These are phyloP conservation scores for Aphidius gifuensis DNA, from an alignment of 1,140 invertebrate genomes.

Conservation along the genomic window DNA sequence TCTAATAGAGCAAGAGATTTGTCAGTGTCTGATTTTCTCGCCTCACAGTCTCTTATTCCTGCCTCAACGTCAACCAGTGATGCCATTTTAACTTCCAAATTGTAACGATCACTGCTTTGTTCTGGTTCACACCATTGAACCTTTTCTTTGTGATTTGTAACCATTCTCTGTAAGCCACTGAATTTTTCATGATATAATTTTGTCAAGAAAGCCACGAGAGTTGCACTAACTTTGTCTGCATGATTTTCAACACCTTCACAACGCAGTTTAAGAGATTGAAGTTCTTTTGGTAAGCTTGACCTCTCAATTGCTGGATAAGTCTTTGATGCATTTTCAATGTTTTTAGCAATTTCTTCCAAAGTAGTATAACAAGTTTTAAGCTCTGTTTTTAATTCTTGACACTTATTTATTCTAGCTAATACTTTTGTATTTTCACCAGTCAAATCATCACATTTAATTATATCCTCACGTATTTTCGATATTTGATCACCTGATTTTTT, in stretches of 20 bases:
- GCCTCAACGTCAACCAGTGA: slow-evolving; percentile 75
- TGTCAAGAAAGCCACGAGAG: slow-evolving; percentile 76
- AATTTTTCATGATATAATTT: slow-evolving; percentile 87
- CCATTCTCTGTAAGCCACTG: slow-evolving; percentile 72
- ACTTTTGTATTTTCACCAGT: slow-evolving; percentile 84
- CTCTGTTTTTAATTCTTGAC: slow-evolving; percentile 68
- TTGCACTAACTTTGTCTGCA: slow-evolving; percentile 77
- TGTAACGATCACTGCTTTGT: slow-evolving; percentile 82
- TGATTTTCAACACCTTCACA: slow-evolving; percentile 71
- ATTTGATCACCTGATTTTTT: slow-evolving; percentile 69
- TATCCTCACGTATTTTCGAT: slow-evolving; percentile 75
- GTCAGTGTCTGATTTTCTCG: slow-evolving; percentile 64
- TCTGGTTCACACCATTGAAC: slow-evolving; percentile 89
- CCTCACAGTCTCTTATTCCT: slow-evolving; percentile 67
- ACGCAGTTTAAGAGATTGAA: slow-evolving; percentile 73
- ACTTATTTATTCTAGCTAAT: slow-evolving; percentile 71
- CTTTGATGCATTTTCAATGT: slow-evolving; percentile 57
- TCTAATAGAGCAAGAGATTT: slow-evolving; percentile 66
- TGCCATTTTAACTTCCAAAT: slow-evolving; percentile 85
- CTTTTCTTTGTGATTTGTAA: slow-evolving; percentile 81
- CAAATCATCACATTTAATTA: slow-evolving; percentile 88
- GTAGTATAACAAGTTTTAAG: slow-evolving; percentile 59
- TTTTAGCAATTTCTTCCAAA: slow-evolving; percentile 62
- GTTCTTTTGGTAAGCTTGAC: slow-evolving; percentile 74
- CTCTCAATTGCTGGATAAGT: slow-evolving; percentile 78